Conservation (phyloP, 2,888 invertebrate species). For the Acanthacorydalis orientalis region DNA sequence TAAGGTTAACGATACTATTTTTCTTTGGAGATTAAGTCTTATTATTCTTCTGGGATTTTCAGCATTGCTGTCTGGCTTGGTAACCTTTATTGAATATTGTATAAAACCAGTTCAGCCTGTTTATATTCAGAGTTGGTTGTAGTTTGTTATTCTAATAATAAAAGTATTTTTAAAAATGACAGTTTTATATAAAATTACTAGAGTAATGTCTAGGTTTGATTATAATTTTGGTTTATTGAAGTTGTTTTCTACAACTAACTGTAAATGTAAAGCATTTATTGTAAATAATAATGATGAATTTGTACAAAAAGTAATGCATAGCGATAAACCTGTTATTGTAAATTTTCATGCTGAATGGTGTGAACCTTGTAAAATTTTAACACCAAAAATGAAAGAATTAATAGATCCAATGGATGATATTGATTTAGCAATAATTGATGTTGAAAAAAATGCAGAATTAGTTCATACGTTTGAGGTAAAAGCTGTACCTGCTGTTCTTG, state of each 20-base stretch:
- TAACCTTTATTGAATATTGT: constrained; percentile 30
- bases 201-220: constrained; percentile 1
- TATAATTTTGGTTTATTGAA: no score
- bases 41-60: constrained; percentile 17
- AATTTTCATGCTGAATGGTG: constrained; percentile 88
- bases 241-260: constrained; percentile 12
- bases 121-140: constrained; percentile 24
- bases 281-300: constrained; percentile 65
- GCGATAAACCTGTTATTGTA: constrained; percentile 70
- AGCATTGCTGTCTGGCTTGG: constrained; percentile 26
- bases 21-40: no score
- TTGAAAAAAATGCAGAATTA: constrained; percentile 64
- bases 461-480: constrained; percentile 70
- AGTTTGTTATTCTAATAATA: constrained; percentile 14
- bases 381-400: constrained; percentile 64
- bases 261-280: constrained; percentile 22
- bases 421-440: constrained; percentile 66
- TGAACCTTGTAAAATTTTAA: constrained; percentile 74
- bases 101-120: constrained; percentile 29
- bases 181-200: neutral
- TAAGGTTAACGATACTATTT: neutral
- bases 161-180: constrained; percentile 9
- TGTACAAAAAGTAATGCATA: constrained; percentile 69
- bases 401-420: constrained; percentile 53
- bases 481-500: constrained; percentile 68